Percentiles rank a stretch among this genome's conserved stretches.
Evolutionary conservation across 1,140 invertebrate genomes (phyloP).

Genomic region (Brachionus rubens): DNA sequence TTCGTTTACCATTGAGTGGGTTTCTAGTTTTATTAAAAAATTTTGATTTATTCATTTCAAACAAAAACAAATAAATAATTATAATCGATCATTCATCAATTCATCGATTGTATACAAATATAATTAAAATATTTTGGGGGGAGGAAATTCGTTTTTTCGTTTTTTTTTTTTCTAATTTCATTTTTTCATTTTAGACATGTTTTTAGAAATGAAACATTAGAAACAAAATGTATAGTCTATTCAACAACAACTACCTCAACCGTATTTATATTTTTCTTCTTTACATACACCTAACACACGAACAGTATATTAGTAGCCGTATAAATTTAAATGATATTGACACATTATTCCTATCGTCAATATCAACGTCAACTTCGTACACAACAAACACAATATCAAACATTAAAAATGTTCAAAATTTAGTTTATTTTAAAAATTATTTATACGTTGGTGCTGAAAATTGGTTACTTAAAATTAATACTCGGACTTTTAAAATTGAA

Average conservation of each 20-base stretch:
- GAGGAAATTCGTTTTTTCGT: background rate
- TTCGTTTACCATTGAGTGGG: too few relatives aligned
- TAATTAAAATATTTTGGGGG: slow-evolving; percentile 31
- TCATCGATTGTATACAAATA: slow-evolving; percentile 14
- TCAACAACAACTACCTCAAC: background rate
- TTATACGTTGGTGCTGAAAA: slow-evolving; percentile 14
- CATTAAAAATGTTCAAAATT: background rate
- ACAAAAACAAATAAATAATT: too few relatives aligned
- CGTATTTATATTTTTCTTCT: background rate
- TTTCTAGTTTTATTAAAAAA: too few relatives aligned
- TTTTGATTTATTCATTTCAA: too few relatives aligned
- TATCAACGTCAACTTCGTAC: background rate
- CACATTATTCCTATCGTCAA: background rate
- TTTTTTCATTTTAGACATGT: too few relatives aligned
- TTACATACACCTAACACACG: background rate
- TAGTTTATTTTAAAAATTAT: background rate
- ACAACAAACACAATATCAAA: background rate
- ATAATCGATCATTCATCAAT: slow-evolving; percentile 8
- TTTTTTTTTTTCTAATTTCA: background rate
- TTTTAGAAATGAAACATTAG: background rate
- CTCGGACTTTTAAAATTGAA: slow-evolving; percentile 1
- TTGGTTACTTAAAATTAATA: slow-evolving; percentile 31
- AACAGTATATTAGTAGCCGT: background rate
- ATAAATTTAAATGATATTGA: background rate
- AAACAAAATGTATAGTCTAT: too few relatives aligned